phyloP scores from a whole-genome alignment of 2,797 vertebrate genomes.

The Muscicapa comitata region DNA sequence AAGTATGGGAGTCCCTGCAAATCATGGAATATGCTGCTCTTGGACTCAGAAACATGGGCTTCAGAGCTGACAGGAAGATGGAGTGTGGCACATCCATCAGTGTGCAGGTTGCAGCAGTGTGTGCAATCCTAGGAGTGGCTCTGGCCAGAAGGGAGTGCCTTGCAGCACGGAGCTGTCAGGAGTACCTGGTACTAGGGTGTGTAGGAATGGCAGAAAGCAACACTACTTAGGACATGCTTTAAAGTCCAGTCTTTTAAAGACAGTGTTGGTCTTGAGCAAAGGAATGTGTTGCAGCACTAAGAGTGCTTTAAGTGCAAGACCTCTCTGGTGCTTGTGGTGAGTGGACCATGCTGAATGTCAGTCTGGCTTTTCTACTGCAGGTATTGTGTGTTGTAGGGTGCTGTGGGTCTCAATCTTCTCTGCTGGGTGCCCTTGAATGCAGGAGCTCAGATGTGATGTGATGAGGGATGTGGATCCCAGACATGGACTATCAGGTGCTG shows the following conservation, averaged over 20 bases:
- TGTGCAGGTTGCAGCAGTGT: background rate
- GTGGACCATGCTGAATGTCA: background rate
- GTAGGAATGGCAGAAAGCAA: background rate
- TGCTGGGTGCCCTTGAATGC: background rate
- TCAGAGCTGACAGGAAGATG: background rate
- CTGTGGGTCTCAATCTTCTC: background rate
- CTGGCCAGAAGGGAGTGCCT: background rate
- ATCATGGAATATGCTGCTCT: background rate
- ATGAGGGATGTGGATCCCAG: background rate
- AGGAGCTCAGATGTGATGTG: background rate
- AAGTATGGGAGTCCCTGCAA: background rate
- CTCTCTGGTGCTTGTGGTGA: background rate
- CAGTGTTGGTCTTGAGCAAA: background rate
- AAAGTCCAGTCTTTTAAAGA: background rate
- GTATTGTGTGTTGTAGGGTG: background rate
- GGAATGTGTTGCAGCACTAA: background rate
- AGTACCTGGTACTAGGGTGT: fast-evolving
- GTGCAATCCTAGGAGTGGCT: background rate
- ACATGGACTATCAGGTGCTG: background rate
- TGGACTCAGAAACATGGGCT: background rate
- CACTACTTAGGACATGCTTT: background rate
- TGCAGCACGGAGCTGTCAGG: fast-evolving
- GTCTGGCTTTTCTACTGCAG: background rate
- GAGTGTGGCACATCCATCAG: fast-evolving
- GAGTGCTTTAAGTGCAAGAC: background rate